Evolutionary conservation across 2,888 invertebrate species (phyloP).

Genomic region (Netelia virgata): DNA sequence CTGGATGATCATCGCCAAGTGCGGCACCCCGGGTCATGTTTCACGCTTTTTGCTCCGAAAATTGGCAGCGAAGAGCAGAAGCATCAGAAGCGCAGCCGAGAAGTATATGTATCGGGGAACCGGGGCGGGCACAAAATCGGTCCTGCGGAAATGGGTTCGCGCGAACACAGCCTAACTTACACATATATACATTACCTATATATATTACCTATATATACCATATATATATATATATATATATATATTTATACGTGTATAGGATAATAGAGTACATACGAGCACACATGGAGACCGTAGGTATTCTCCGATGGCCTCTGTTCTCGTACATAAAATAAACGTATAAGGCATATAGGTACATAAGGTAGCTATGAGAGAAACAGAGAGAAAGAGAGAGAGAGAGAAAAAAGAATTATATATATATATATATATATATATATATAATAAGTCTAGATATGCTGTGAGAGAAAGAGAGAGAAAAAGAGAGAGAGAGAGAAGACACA

Average conservation of each 20-base stretch:
- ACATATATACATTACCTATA: constrained; percentile 7
- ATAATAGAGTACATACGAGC: constrained; percentile 33
- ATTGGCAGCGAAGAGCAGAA: constrained; percentile 64
- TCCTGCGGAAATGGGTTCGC: constrained; percentile 65
- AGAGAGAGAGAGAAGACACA: constrained; percentile 66
- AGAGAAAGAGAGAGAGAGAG: constrained; percentile 63
- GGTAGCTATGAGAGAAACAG: constrained; percentile 43
- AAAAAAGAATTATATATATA: too few relatives aligned
- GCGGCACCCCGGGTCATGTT: constrained; percentile 69
- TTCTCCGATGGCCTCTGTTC: constrained; percentile 42
- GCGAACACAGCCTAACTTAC: constrained; percentile 7
- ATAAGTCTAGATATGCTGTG: constrained; percentile 20
- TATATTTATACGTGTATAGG: neutral
- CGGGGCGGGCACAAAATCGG: constrained; percentile 52
- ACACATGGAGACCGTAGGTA: constrained; percentile 32
- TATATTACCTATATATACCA: neutral
- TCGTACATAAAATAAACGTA: constrained; percentile 46
- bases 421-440: constrained; percentile 40
- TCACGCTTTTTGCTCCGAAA: constrained; percentile 70
- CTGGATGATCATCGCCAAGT: constrained; percentile 61
- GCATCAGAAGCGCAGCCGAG: constrained; percentile 54
- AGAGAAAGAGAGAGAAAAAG: constrained; percentile 56
- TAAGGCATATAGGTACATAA: constrained; percentile 45
- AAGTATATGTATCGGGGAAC: constrained; percentile 18
- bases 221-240: constrained; percentile 1